Conservation (phyloP, 2,113 vertebrate genomes). For the Paratilapia polleni region DNA sequence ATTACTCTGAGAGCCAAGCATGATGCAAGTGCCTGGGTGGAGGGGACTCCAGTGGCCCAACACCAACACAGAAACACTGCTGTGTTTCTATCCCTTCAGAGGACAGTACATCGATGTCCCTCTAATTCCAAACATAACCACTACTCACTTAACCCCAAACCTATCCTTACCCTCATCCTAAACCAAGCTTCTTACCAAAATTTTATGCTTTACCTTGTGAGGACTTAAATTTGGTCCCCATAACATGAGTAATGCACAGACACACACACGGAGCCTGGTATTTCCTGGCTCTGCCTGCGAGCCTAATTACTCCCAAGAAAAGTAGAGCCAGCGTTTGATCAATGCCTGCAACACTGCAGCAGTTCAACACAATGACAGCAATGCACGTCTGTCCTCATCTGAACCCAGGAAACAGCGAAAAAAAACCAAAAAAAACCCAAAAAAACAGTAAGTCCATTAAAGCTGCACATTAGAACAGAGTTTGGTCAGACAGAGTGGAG, state of each 20-base stretch:
- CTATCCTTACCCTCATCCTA: not conserved
- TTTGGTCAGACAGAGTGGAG: not conserved
- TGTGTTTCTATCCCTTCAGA: not conserved
- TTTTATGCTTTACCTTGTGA: not conserved
- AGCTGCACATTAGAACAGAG: not conserved
- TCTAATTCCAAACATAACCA: too few species aligned
- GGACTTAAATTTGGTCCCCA: not conserved
- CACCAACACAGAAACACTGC: constrained; percentile 24
- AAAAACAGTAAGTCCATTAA: constrained; percentile 11
- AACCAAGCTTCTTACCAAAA: not conserved
- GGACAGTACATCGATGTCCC: fast-evolving
- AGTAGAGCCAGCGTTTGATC: constrained; percentile 55
- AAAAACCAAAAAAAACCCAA: not conserved
- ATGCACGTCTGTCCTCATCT: constrained; percentile 33
- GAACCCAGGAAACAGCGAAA: constrained; percentile 31
- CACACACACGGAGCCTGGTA: constrained; percentile 79
- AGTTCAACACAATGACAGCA: constrained; percentile 12
- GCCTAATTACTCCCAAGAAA: constrained; percentile 51
- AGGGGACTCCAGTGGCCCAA: constrained; percentile 17
- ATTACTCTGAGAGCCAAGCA: not conserved
- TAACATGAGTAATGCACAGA: constrained; percentile 9
- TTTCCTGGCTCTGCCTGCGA: constrained; percentile 87
- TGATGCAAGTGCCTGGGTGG: constrained; percentile 37
- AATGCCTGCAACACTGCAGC: constrained; percentile 44
- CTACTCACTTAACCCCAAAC: too few species aligned